Percentiles rank a stretch among this genome's conserved stretches.
These are phyloP conservation scores for Meandrina meandrites DNA, from an alignment of 92 coral and sea anemone species.

Conservation along the genomic window DNA sequence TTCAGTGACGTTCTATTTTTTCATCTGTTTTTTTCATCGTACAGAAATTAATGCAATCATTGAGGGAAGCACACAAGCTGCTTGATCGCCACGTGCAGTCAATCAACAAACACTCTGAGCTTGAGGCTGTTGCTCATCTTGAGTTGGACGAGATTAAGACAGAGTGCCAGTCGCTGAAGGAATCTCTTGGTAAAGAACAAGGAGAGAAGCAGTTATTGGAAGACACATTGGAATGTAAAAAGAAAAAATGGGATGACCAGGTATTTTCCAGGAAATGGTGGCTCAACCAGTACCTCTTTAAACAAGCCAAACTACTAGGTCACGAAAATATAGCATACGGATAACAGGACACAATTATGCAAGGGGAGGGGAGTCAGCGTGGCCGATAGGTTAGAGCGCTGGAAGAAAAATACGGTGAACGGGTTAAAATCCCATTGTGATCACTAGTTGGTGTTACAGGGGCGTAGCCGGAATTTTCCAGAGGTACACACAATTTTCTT, in stretches of 20 bases:
- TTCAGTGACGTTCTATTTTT: too few relatives aligned
- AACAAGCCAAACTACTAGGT: background rate
- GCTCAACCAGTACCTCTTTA: background rate
- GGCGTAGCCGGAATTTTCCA: too few relatives aligned
- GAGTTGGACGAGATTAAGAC: constrained; percentile 85
- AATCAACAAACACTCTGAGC: constrained; percentile 79
- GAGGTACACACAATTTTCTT: too few relatives aligned
- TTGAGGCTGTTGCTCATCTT: constrained; percentile 74
- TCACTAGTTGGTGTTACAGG: too few relatives aligned
- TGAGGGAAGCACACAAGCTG: constrained; percentile 73
- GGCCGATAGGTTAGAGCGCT: too few relatives aligned
- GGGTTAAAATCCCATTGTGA: too few relatives aligned
- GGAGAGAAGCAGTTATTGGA: constrained; percentile 42
- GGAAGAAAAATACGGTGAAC: too few relatives aligned
- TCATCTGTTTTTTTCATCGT: too few relatives aligned
- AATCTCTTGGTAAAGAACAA: constrained; percentile 42
- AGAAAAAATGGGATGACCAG: constrained; percentile 18
- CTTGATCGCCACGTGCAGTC: constrained; percentile 77
- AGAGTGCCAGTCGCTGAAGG: constrained; percentile 58
- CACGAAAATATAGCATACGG: background rate
- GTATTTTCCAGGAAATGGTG: background rate
- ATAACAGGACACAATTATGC: background rate
- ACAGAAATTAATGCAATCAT: constrained; percentile 65
- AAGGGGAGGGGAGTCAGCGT: too few relatives aligned
- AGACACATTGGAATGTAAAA: constrained; percentile 43